Base-by-base conservation (phyloP, 1,140 invertebrate genomes). In the Oscheius sp. region DNA sequence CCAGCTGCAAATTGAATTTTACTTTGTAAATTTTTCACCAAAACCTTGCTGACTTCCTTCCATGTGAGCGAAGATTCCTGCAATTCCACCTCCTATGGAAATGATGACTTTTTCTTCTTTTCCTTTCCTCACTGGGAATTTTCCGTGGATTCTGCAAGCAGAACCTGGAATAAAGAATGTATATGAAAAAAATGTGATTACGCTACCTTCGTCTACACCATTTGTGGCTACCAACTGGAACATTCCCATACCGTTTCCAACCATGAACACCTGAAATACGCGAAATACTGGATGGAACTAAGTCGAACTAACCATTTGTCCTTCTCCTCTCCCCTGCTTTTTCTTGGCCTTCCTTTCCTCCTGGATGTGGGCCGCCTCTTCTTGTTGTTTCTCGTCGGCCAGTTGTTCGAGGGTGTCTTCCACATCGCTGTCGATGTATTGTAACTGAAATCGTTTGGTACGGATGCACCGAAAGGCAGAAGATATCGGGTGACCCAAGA, bases 181-280 rank as follows among this genome's bases (percentile, higher is more conserved):
- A 38, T 1, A 15, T 29, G 3, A 63, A 31, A 38, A 4, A 35
- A 70, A 32, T 29, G 2, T 34, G 46, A 61, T 75, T 10, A 76
- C 38, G 3, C 18, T 7, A 1, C 65, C 52, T 65, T 77, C 38
- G 29, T 34, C 75, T 23, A 72, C 38, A 20, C 69, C 75, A 3
- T 36, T 34, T 4, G 42, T 62, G n/a, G 80, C 62, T 20, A 82
- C 82, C 23, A 82, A 59, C 71, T 82, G 81, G 38, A 82, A 84
- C 34, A 82, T 72, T 31, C 81, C 81, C 46, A 84, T 66, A 28
- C 81, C 81, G 42, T 81, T 81, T n/a, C 82, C 82, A 42, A 82
- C 73, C 66, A 82, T 75, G 72, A 82, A 73, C 38, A 84, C 68
- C 68, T 74, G 55, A 28, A 73, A 55, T 23, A 23, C n/a, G n/a